Percentiles rank a stretch among this genome's conserved stretches.
Conservation (phyloP, 1,140 invertebrate species). For the Littorina saxatilis region DNA sequence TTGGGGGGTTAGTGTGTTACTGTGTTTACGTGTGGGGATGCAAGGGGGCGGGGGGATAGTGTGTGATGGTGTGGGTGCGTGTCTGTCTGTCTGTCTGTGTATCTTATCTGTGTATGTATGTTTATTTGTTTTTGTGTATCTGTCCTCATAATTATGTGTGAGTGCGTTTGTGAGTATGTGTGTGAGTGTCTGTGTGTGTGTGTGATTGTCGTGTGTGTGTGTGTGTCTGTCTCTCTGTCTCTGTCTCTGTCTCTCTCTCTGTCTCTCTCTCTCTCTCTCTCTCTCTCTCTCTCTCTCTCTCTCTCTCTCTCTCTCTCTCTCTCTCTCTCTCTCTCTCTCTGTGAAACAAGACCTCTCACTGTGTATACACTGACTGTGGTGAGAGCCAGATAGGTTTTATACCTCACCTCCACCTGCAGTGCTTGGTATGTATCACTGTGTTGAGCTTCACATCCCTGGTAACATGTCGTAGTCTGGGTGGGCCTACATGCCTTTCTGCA, state of each 20-base stretch:
- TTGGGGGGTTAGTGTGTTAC: neutral
- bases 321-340: neutral
- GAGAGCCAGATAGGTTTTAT: too few species aligned
- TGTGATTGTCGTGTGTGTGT: neutral
- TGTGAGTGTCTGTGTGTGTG: neutral
- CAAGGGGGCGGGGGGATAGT: slow-evolving; percentile 86
- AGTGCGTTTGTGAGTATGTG: too few species aligned
- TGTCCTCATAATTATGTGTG: slow-evolving; percentile 79
- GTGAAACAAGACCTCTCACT: neutral
- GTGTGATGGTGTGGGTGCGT: slow-evolving; percentile 83
- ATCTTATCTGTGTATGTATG: neutral
- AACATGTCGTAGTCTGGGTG: too few species aligned
- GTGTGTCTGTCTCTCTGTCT: neutral
- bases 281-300: neutral
- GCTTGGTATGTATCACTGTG: too few species aligned
- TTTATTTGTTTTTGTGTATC: slow-evolving; percentile 1
- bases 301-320: neutral
- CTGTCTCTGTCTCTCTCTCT: slow-evolving; percentile 10
- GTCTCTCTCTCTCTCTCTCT: slow-evolving; percentile 15
- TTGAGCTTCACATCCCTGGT: too few species aligned
- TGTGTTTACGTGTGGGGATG: slow-evolving; percentile 49
- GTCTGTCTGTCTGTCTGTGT: neutral
- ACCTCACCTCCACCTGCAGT: too few species aligned
- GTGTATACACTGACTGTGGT: neutral
- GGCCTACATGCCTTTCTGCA: too few species aligned